Percentiles rank a stretch among this genome's conserved stretches.
These are phyloP conservation scores for Polydesmus complanatus DNA, from an alignment of 2,888 invertebrate species.

Conservation along the genomic window DNA sequence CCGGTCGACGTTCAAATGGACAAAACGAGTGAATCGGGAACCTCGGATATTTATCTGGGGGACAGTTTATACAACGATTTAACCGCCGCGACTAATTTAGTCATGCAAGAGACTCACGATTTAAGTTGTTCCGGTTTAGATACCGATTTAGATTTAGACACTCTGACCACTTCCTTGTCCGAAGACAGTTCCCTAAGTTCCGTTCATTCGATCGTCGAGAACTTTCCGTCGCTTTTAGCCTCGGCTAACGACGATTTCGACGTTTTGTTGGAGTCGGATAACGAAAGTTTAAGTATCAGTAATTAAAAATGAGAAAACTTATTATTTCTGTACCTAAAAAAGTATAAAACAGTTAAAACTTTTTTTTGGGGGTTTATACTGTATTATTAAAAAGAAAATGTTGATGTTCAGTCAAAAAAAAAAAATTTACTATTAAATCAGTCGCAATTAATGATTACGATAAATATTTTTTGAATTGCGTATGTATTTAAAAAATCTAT, in stretches of 20 bases:
- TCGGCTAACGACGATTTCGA: slow-evolving; percentile 30
- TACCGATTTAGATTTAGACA: not conserved
- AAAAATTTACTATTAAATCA: no score
- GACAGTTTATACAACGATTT: not conserved
- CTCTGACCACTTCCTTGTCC: not conserved
- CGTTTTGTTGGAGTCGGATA: slow-evolving; percentile 43
- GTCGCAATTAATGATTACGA: no score
- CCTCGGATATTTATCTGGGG: not conserved
- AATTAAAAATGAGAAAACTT: no score
- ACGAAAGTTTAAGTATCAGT: not conserved
- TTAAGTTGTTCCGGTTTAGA: not conserved
- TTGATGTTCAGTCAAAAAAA: no score
- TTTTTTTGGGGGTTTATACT: no score
- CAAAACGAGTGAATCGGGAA: not conserved
- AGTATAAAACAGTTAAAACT: no score
- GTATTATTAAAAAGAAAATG: no score
- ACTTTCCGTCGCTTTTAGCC: slow-evolving; percentile 6
- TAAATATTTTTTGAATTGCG: no score
- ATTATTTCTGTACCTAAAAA: no score
- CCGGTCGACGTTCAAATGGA: not conserved
- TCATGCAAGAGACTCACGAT: not conserved
- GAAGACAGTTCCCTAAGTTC: slow-evolving; percentile 9
- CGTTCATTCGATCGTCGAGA: slow-evolving; percentile 6
- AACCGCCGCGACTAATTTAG: not conserved
- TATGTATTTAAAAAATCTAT: no score